Conservation (phyloP, 2,113 vertebrate genomes). For the Lagenorhynchus albirostris region DNA sequence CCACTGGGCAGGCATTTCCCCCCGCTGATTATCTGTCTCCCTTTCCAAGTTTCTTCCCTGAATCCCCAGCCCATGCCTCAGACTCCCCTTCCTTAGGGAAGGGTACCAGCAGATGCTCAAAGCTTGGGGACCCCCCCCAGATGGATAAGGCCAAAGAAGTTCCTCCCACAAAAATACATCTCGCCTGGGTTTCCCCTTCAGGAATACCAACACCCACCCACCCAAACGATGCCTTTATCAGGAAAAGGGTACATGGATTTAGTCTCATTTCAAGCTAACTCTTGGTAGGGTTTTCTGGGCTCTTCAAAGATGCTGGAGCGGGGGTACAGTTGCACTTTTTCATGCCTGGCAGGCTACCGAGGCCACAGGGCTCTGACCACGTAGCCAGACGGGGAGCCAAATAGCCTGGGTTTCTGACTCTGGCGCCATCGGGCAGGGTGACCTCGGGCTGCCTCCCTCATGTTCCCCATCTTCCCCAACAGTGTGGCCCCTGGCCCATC, state of each 20-base stretch:
- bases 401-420: background rate
- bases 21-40: background rate
- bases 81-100: background rate
- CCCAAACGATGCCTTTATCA: background rate
- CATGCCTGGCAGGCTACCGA: background rate
- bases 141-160: background rate
- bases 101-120: background rate
- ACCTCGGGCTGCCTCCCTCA: conserved; percentile 54
- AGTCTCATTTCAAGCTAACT: background rate
- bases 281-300: background rate
- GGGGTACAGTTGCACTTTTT: background rate
- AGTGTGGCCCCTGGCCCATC: background rate
- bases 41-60: background rate
- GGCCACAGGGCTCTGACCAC: background rate
- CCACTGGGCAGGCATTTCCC: background rate
- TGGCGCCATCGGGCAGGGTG: background rate
- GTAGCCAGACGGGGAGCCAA: background rate
- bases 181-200: background rate
- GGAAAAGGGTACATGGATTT: background rate
- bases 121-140: background rate
- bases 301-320: background rate
- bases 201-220: background rate
- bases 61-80: background rate
- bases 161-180: background rate
- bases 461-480: background rate